Percentiles rank a stretch among this genome's conserved stretches.
These are phyloP conservation scores for Microctenopoma lineatum DNA, from an alignment of 2,797 vertebrate species.

Conservation along the genomic window DNA sequence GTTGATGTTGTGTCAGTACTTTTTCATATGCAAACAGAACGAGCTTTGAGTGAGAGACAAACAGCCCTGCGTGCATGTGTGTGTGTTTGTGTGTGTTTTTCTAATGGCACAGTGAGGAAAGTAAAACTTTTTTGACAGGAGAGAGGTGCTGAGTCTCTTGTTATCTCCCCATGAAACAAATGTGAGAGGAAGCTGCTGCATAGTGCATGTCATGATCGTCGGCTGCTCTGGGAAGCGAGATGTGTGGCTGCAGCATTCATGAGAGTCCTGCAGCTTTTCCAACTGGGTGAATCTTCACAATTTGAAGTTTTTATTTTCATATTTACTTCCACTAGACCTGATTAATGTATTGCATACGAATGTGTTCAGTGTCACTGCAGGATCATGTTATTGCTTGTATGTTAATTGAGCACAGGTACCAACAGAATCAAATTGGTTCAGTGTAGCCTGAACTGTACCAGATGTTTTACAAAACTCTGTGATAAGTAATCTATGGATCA, in stretches of 20 bases:
- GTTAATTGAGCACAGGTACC: slow-evolving; percentile 25
- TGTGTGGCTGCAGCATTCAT: slow-evolving; percentile 66
- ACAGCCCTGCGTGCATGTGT: slow-evolving; percentile 38
- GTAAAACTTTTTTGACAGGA: slow-evolving; percentile 64
- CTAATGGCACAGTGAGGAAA: slow-evolving; percentile 35
- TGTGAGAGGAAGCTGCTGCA: slow-evolving; percentile 57
- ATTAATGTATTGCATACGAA: slow-evolving; percentile 7
- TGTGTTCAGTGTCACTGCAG: slow-evolving; percentile 10
- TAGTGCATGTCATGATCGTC: slow-evolving; percentile 67
- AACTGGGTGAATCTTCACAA: slow-evolving; percentile 48
- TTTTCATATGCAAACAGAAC: slow-evolving; percentile 53
- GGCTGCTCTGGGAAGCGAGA: slow-evolving; percentile 63
- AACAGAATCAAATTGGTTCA: slow-evolving; percentile 1
- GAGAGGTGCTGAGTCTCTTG: slow-evolving; percentile 52
- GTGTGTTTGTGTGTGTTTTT: slow-evolving; percentile 44
- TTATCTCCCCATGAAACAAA: slow-evolving; percentile 60
- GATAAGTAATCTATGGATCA: no score
- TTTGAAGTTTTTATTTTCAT: slow-evolving; percentile 56
- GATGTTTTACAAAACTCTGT: no score
- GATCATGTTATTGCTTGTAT: no score
- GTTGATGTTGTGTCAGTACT: background rate
- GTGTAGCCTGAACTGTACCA: background rate
- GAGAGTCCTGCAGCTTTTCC: slow-evolving; percentile 63
- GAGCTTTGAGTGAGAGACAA: slow-evolving; percentile 50
- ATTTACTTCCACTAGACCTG: slow-evolving; percentile 23